phyloP scores from a whole-genome alignment of 1,140 invertebrate species.

The Calephelis nemesis region DNA sequence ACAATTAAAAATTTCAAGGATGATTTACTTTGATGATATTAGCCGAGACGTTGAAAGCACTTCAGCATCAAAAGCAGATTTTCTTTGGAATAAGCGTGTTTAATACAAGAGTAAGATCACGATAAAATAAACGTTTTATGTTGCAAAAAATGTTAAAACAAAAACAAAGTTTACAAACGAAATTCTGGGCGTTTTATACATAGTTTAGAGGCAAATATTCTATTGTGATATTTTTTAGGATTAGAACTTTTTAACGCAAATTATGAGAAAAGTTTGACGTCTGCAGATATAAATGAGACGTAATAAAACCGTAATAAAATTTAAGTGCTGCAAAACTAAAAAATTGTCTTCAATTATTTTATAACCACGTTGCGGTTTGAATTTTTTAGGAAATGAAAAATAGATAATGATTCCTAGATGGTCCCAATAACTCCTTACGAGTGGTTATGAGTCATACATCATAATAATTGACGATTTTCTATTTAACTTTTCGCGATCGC shows the following conservation, averaged over 20 bases:
- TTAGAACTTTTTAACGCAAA: not conserved
- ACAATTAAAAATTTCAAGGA: constrained; percentile 11
- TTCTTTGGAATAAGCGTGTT: not conserved
- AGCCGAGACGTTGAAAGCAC: not conserved
- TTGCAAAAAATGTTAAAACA: not conserved
- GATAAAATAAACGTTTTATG: not conserved
- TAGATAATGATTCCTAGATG: no score
- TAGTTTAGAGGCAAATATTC: not conserved
- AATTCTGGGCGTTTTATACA: not conserved
- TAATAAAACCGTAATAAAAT: no score
- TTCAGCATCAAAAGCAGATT: constrained; percentile 7
- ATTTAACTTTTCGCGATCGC: no score
- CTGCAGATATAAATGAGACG: no score
- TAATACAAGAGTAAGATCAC: not conserved
- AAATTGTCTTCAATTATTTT: no score
- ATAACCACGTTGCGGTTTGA: no score
- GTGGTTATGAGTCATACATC: no score
- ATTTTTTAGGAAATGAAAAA: no score
- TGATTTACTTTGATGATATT: constrained; percentile 8
- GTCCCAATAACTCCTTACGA: no score
- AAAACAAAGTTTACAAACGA: not conserved
- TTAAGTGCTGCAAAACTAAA: no score
- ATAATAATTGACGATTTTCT: no score
- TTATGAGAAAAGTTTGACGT: no score
- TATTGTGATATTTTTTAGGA: not conserved